These are phyloP conservation scores for Meloidogyne exigua DNA, from an alignment of 1,140 invertebrate genomes.

Conservation along the genomic window DNA sequence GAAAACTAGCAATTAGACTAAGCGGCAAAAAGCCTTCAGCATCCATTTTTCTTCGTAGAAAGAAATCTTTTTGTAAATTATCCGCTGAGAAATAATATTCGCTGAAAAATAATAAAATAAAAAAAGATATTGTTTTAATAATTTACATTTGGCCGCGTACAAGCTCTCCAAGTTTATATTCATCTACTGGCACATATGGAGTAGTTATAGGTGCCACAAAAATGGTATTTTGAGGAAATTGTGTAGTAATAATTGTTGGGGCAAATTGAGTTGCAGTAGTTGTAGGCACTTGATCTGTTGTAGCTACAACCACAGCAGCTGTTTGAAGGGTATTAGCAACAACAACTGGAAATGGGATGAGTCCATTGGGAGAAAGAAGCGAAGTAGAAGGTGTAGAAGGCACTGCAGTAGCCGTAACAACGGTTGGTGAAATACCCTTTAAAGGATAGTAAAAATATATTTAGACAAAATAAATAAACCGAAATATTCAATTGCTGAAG, in stretches of 20 bases:
- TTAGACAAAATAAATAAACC: neutral
- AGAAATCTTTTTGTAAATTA: conserved; percentile 91
- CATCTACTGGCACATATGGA: conserved; percentile 16
- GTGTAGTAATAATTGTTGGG: conserved; percentile 25
- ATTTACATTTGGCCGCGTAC: conserved; percentile 60
- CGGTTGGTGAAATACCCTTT: neutral
- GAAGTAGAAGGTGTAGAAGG: conserved; percentile 51
- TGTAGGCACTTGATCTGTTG: conserved; percentile 23
- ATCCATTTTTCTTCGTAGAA: conserved; percentile 93
- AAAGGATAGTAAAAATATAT: too few relatives aligned
- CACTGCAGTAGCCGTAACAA: neutral
- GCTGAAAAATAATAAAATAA: conserved; percentile 68
- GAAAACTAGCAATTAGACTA: conserved; percentile 88
- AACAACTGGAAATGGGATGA: conserved; percentile 39
- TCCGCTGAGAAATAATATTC: conserved; percentile 99
- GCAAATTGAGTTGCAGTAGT: conserved; percentile 23
- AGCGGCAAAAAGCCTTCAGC: conserved; percentile 88
- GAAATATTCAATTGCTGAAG: conserved; percentile 2
- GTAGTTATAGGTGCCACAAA: conserved; percentile 18
- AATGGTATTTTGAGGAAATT: conserved; percentile 31
- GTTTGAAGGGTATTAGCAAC: conserved; percentile 8
- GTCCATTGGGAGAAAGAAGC: conserved; percentile 45
- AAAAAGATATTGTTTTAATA: neutral
- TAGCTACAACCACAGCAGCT: conserved; percentile 17
- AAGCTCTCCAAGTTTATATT: conserved; percentile 55